Percentiles rank a stretch among this genome's conserved stretches.
Evolutionary conservation across 2,797 vertebrate genomes (phyloP).

Genomic region (Takifugu ocellatus): DNA sequence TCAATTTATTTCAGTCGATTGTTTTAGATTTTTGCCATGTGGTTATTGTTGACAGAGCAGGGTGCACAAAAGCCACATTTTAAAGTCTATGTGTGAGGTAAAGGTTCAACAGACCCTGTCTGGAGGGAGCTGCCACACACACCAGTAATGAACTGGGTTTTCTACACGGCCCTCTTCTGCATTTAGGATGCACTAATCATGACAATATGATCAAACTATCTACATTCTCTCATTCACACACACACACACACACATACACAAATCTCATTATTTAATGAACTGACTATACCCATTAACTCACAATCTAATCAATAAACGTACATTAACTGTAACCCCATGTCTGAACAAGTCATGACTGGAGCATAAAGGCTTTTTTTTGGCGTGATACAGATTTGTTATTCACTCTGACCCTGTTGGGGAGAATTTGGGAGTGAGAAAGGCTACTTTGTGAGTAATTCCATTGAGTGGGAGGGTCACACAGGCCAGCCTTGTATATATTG

Average conservation of each 20-base stretch:
- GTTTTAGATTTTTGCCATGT: no score
- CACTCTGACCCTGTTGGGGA: slow-evolving; percentile 60
- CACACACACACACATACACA: not conserved
- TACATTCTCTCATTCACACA: not conserved
- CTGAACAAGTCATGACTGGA: no score
- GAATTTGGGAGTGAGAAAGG: slow-evolving; percentile 66
- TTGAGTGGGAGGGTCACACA: slow-evolving; percentile 76
- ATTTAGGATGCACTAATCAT: slow-evolving; percentile 6
- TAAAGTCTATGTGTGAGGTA: no score
- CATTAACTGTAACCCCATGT: no score
- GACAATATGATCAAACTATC: not conserved
- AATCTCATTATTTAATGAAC: no score
- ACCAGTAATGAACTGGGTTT: not conserved
- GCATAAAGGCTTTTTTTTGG: not conserved
- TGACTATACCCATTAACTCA: no score
- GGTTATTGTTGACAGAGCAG: no score
- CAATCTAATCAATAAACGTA: no score
- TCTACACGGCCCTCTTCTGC: slow-evolving; percentile 58
- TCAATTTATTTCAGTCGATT: no score
- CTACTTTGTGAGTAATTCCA: slow-evolving; percentile 75
- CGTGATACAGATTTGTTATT: slow-evolving; percentile 52
- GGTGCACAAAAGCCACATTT: no score
- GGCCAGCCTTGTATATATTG: slow-evolving; percentile 71
- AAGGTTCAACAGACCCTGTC: no score
- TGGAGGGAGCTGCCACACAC: not conserved